Base-by-base conservation (phyloP, 2,888 invertebrate species). In the Drosophila peninsularis region DNA sequence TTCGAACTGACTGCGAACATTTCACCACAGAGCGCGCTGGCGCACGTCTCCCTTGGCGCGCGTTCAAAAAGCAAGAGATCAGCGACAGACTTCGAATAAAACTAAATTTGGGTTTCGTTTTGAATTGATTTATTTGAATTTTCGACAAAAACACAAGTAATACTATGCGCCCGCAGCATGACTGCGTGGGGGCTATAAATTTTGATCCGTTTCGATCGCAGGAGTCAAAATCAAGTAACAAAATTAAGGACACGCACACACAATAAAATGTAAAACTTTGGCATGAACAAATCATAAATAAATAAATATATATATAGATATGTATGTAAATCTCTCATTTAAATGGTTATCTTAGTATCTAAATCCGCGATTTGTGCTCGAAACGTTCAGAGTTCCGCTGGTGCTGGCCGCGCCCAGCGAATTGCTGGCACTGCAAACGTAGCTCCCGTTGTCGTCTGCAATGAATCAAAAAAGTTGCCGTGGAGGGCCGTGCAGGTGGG, bases 361-460 rank as follows among this genome's bases (percentile, higher is more conserved):
- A 80, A 83, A 76, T 83, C 94, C 94, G 87, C 94, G 94, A 92
- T 94, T 94, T 93, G 95, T 95, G 94, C 95, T 95, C 94, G 95
- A 94, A 87, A 96, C 95, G 91, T 94, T 93, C 78, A 96, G 93
- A 78, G 94, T 94, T 75, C 95, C 95, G 50, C 94, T 94, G 49
- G 96, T 95, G 86, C 94, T 94, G 60, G 94, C 94, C 53, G 94
- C 94, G 64, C 96, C 96, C 80, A 95, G 93, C 74, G 93, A 93
- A 91, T 96, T 96, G 68, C 94, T 94, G 60, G 96, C 96, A 58
- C 94, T 94, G 91, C 96, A 96, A 53, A 94, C 93, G 91, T 96
- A 96, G 71, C 94, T 94, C 71, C 97, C 97, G 89, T 95, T 95
- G 93, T 98, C 97, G 92, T 95, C 96, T 95, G 91, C 49, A 93